Evolutionary conservation across 2,888 invertebrate genomes (phyloP), one percentile per base, ranked within the genome.

Genomic region (Sesia apiformis): DNA sequence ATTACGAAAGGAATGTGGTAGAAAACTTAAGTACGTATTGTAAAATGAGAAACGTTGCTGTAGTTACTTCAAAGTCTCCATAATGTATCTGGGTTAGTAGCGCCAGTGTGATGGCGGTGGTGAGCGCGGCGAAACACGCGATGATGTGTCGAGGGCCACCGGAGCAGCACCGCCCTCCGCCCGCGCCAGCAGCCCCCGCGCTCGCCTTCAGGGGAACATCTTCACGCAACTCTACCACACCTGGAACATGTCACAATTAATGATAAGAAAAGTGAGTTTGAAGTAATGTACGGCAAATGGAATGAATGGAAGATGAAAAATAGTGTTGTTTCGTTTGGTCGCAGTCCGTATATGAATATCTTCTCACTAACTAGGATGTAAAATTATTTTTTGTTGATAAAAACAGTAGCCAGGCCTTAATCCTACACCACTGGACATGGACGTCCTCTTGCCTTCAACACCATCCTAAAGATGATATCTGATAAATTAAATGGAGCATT

Each of bases 11-110:
- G 1, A 8, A n/a, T 8, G 50, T 51, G n/a, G 23, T 8, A 3
- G 5, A 50, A 8, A 8, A 50, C 5, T 8, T 8, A 3, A 3
- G 54, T 51, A 49, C 49, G 4, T 42, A 8, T 42, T n/a, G 52
- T 2, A 8, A 5, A 5, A 5, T 3, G 4, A 43, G 7, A 2
- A 3, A 6, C 52, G 40, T 23, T 23, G 23, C 1, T 23, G 23
- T 23, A 8, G 51, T 49, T 71, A 94, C 95, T 91, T 94, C 93
- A 69, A 92, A 93, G 69, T 93, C 93, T 3, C 94, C 93, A 69
- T 92, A 92, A 77, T 93, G 91, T 64, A 95, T 92, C 75, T 95
- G 94, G 52, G 94, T 83, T 58, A 94, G 86, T 53, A 96, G 88
- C 46, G 94, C 94, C 51, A 94, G 76, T 23, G 95, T 94, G 64